These are phyloP conservation scores for Batillaria attramentaria DNA, from an alignment of 1,140 invertebrate genomes.

Conservation along the genomic window DNA sequence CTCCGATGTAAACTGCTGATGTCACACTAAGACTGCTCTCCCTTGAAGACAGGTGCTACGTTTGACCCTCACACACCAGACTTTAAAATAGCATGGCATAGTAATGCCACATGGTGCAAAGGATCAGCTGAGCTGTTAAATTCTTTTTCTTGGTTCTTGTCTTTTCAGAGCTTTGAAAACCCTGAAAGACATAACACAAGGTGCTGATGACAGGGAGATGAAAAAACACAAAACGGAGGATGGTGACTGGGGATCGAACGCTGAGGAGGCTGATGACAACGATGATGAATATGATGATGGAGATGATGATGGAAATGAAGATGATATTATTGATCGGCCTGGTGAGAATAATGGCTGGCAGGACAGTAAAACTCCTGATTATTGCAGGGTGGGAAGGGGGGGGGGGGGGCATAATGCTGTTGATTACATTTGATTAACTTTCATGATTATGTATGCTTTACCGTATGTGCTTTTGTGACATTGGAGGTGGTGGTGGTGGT, in stretches of 20 bases:
- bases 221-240: neutral
- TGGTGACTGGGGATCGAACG: neutral
- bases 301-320: slow-evolving; percentile 11
- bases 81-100: neutral
- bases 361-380: too few species aligned
- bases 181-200: slow-evolving; percentile 4
- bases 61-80: neutral
- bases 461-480: neutral
- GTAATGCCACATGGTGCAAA: neutral
- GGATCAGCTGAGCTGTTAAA: neutral
- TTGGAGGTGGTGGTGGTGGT: neutral
- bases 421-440: neutral
- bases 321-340: neutral
- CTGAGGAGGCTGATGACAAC: neutral
- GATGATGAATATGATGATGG: slow-evolving; percentile 26
- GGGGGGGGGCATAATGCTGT: neutral
- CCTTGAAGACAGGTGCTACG: neutral
- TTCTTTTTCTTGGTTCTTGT: neutral
- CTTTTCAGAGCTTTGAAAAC: slow-evolving; percentile 13
- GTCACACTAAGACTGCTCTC: too few species aligned
- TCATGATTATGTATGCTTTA: neutral
- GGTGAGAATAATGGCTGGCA: neutral
- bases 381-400: too few species aligned
- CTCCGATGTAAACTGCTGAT: too few species aligned
- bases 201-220: neutral